Conservation (phyloP, 2,888 invertebrate genomes). For the Ptychoptera albimana region DNA sequence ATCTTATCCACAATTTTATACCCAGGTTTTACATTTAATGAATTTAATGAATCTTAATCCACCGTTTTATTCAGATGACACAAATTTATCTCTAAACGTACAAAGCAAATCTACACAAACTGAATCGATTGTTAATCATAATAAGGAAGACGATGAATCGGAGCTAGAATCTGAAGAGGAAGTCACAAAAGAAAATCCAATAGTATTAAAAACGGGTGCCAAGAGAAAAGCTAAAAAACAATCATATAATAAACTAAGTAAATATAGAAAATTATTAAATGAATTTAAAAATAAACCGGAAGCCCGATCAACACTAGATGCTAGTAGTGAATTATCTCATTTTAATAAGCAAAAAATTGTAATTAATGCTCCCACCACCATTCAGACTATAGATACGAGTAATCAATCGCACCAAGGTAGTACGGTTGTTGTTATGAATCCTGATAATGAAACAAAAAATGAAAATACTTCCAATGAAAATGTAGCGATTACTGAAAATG, state of each 20-base stretch:
- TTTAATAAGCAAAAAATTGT: too few species aligned
- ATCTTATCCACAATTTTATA: constrained; percentile 67
- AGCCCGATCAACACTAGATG: too few species aligned
- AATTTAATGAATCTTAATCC: constrained; percentile 83
- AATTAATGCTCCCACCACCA: too few species aligned
- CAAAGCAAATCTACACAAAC: constrained; percentile 18
- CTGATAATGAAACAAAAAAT: not conserved
- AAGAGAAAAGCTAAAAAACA: constrained; percentile 17
- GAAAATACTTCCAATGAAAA: constrained; percentile 12
- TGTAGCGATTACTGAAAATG: constrained; percentile 39
- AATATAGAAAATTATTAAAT: too few species aligned
- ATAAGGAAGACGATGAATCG: constrained; percentile 14
- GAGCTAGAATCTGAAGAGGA: constrained; percentile 26
- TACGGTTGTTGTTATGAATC: not conserved
- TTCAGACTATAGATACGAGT: too few species aligned
- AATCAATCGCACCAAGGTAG: too few species aligned
- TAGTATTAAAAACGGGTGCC: constrained; percentile 7
- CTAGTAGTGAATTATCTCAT: too few species aligned
- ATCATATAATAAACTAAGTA: too few species aligned
- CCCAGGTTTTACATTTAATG: constrained; percentile 78
- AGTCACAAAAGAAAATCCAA: constrained; percentile 10
- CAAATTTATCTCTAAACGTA: too few species aligned
- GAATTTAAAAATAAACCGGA: too few species aligned
- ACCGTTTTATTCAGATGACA: constrained; percentile 46
- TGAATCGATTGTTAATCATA: constrained; percentile 8